Conservation (phyloP, 2,797 vertebrate species). For the Tiaroga cobitis region DNA sequence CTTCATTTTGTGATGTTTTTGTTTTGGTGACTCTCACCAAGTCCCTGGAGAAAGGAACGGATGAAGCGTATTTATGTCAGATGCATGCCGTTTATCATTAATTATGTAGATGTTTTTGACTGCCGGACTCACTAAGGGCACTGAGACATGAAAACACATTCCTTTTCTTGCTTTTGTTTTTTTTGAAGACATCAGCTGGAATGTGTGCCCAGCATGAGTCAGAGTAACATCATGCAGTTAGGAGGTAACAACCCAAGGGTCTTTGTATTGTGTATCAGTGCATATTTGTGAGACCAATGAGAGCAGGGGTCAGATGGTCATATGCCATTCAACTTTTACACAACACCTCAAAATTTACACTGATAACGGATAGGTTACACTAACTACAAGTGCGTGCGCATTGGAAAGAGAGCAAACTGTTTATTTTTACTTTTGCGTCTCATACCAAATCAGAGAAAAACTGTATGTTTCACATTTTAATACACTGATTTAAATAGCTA, state of each 20-base stretch:
- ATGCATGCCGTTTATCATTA: conserved; percentile 33
- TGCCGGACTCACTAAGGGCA: conserved; percentile 21
- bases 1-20: conserved; percentile 34
- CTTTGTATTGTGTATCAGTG: neutral
- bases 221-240: conserved; percentile 36
- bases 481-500: neutral
- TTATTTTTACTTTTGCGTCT: neutral
- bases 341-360: neutral
- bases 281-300: neutral
- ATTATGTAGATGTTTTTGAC: conserved; percentile 49
- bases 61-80: conserved; percentile 42
- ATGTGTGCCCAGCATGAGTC: conserved; percentile 27
- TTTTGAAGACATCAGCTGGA: conserved; percentile 11
- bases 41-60: conserved; percentile 19
- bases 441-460: neutral
- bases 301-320: conserved; percentile 17
- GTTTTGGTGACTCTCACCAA: conserved; percentile 33
- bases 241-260: neutral
- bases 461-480: neutral
- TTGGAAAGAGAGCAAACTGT: neutral
- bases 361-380: neutral
- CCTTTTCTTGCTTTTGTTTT: conserved; percentile 8
- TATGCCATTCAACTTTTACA: neutral
- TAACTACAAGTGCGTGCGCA: neutral
- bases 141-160: conserved; percentile 37